These are phyloP conservation scores for Oryzias curvinotus DNA, from an alignment of 2,113 vertebrate species.

Conservation along the genomic window DNA sequence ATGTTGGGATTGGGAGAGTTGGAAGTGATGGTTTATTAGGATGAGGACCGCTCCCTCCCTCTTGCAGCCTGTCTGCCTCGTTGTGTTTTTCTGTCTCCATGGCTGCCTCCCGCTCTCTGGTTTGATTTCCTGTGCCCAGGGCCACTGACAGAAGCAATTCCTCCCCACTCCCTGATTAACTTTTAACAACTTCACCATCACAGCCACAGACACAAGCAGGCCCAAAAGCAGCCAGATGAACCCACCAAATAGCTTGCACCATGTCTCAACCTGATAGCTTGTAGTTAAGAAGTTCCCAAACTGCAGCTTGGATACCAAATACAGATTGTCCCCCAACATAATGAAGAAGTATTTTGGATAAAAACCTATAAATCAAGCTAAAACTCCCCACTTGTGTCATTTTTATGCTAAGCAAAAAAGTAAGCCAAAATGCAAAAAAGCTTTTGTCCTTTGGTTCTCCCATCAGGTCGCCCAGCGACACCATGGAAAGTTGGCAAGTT, in stretches of 20 bases:
- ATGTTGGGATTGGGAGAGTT: constrained; percentile 67
- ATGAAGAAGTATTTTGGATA: too few relatives aligned
- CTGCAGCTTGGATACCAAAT: too few relatives aligned
- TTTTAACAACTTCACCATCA: constrained; percentile 69
- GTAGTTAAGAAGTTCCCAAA: constrained; percentile 22
- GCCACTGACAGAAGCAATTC: constrained; percentile 72
- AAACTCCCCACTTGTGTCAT: too few relatives aligned
- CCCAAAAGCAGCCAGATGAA: constrained; percentile 45
- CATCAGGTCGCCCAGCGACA: too few relatives aligned
- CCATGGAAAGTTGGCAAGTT: too few relatives aligned
- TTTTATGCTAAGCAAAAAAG: too few relatives aligned
- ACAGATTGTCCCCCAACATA: too few relatives aligned
- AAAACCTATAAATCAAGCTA: too few relatives aligned
- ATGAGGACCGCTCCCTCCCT: constrained; percentile 43
- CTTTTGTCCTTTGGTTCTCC: too few relatives aligned
- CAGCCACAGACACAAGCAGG: constrained; percentile 40
- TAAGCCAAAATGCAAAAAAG: too few relatives aligned
- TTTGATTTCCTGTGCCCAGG: constrained; percentile 71
- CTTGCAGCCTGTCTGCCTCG: constrained; percentile 44
- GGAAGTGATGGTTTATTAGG: constrained; percentile 75
- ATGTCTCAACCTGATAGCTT: constrained; percentile 34
- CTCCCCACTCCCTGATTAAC: constrained; percentile 69
- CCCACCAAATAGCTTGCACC: constrained; percentile 40
- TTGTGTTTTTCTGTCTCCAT: constrained; percentile 60
- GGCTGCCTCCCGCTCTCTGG: constrained; percentile 45